Evolutionary conservation across 2,113 vertebrate genomes (phyloP), one percentile per base, ranked within the genome.

Genomic region (Megalops atlanticus): DNA sequence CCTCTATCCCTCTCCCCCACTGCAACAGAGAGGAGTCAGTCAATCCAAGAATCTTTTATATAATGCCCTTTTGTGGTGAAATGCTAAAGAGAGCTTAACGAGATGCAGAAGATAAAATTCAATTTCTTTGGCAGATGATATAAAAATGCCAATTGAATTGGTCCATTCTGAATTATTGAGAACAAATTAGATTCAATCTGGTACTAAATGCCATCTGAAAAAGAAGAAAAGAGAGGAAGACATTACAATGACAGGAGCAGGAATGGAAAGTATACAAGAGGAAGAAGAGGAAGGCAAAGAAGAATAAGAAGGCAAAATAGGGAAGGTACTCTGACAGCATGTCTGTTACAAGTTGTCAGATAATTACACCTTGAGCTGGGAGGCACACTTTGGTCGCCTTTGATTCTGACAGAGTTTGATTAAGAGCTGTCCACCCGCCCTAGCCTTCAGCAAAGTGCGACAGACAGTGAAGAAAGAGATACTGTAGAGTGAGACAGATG

Each of bases 341-440:
- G 92, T 92, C 91, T 84, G 69, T 82, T 74, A 74, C 39, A 36
- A 89, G 87, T 81, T 84, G 85, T 91, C 84, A 86, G 91, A 92
- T 93, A 88, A 93, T 94, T 92, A 93, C 91, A 91, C 89, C 87
- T 90, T 86, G 85, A 88, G 90, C 91, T 89, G 27, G 73, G 80
- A 88, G 91, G 91, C 88, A 74, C 40, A 40, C 74, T 81, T 64
- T 68, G 54, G 58, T 76, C 74, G 36, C 52, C 58, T 80, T 70
- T 76, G 86, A 86, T 83, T 92, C 88, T 93, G 91, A 92, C 90
- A 91, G 72, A 39, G 89, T 93, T 94, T 93, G 92, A 94, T 93
- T 94, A 92, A 93, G 92, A 92, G 87, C 90, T 92, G 89, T 90
- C 91, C 87, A 79, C 88, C 79, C 88, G 83, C 89, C 87, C 89